phyloP scores from a whole-genome alignment of 2,113 vertebrate genomes.

The Chaetura pelagica region DNA sequence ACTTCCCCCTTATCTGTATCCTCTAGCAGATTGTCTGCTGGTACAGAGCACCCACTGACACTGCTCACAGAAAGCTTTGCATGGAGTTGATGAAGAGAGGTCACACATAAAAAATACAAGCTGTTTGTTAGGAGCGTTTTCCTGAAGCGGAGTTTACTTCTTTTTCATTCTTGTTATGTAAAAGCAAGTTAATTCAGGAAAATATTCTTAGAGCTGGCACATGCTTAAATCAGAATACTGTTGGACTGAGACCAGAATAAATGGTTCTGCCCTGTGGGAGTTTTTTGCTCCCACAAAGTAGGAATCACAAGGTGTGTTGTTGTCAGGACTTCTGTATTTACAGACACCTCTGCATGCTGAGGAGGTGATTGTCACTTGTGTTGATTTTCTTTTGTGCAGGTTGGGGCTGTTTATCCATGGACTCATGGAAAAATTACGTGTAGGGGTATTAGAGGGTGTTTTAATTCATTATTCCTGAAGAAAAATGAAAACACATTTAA shows the following conservation, averaged over 20 bases:
- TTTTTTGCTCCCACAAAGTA: neutral
- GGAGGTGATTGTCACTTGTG: neutral
- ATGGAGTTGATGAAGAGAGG: neutral
- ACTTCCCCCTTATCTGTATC: conserved; percentile 29
- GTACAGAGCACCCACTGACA: conserved; percentile 6
- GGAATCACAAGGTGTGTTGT: neutral
- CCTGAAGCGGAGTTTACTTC: neutral
- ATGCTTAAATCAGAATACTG: neutral
- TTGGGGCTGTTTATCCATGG: neutral
- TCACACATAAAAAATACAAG: neutral
- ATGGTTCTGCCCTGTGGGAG: neutral
- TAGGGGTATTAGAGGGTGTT: neutral
- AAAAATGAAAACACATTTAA: fast-evolving
- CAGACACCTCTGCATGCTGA: neutral
- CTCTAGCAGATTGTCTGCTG: conserved; percentile 32
- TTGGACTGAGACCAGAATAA: neutral
- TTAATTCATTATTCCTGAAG: neutral
- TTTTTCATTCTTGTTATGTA: neutral
- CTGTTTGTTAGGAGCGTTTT: neutral
- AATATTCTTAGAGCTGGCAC: neutral
- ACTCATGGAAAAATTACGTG: neutral
- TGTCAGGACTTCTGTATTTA: neutral
- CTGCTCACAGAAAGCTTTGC: neutral
- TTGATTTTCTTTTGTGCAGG: neutral
- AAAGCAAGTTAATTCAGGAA: neutral